Percentiles rank a stretch among this genome's conserved stretches.
Evolutionary conservation across 2,113 vertebrate species (phyloP).

Genomic region (Corythornis vintsioides): DNA sequence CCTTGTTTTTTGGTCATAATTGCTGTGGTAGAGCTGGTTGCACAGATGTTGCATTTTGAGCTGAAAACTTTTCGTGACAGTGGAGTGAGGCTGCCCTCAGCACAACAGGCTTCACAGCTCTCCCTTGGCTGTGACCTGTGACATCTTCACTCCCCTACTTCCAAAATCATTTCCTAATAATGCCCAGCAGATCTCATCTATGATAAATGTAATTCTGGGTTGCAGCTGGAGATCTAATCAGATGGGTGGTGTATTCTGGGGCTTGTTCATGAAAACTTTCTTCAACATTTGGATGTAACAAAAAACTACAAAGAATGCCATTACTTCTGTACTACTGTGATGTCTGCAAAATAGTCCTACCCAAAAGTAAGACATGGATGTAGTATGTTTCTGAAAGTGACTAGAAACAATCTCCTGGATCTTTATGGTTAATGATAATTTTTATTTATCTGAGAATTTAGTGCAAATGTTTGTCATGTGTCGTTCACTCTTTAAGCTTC

Average conservation of each 20-base stretch:
- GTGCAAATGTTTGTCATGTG: neutral
- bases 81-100: slow-evolving; percentile 11
- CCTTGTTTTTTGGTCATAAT: neutral
- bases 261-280: slow-evolving; percentile 25
- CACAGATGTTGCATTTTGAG: slow-evolving; percentile 15
- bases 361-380: neutral
- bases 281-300: neutral
- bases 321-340: neutral
- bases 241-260: neutral
- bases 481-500: neutral
- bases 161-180: slow-evolving; percentile 44
- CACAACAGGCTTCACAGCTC: neutral
- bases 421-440: neutral
- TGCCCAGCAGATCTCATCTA: slow-evolving; percentile 26
- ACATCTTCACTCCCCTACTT: slow-evolving; percentile 31
- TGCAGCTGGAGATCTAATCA: slow-evolving; percentile 57
- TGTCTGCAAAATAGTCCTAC: neutral
- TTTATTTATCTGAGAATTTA: neutral
- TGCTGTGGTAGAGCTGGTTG: neutral
- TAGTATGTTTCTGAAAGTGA: neutral
- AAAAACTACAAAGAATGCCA: neutral
- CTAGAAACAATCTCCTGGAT: neutral
- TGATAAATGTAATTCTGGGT: slow-evolving; percentile 40
- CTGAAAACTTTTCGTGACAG: neutral
- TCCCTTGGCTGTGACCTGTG: slow-evolving; percentile 42